Conservation (phyloP, 2,888 invertebrate species). For the Hydrotaea cyrtoneurina region DNA sequence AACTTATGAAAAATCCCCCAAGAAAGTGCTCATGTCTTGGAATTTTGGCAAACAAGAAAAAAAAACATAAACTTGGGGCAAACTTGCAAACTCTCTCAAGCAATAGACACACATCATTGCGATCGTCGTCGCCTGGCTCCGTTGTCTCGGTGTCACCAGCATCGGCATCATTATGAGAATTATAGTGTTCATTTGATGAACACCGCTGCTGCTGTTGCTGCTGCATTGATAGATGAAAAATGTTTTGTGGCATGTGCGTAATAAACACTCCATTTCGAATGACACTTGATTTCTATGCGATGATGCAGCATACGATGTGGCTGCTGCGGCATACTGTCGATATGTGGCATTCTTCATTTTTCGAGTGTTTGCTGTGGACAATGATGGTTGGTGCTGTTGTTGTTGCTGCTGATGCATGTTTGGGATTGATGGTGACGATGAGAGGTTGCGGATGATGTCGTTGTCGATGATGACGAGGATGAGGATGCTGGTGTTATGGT, state of each 20-base stretch:
- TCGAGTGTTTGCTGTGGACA: conserved; percentile 20
- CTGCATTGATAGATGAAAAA: conserved; percentile 3
- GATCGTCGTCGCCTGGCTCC: too few species aligned
- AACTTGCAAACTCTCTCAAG: too few species aligned
- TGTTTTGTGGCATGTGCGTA: conserved; percentile 67
- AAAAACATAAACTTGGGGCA: too few species aligned
- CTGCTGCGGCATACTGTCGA: background rate
- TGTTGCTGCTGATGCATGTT: background rate
- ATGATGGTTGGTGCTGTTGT: background rate
- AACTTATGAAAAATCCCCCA: too few species aligned
- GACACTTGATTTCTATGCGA: conserved; percentile 53
- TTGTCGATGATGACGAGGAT: conserved; percentile 15
- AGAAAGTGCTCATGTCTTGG: too few species aligned
- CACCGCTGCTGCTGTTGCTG: too few species aligned
- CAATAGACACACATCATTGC: too few species aligned
- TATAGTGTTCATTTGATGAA: conserved; percentile 15
- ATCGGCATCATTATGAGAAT: conserved; percentile 3
- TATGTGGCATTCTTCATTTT: background rate
- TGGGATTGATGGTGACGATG: conserved; percentile 11
- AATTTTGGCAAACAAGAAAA: too few species aligned
- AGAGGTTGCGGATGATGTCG: conserved; percentile 21
- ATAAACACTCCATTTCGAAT: conserved; percentile 67
- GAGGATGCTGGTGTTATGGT: conserved; percentile 38
- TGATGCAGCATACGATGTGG: background rate
- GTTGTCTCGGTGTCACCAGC: too few species aligned